Evolutionary conservation across 2,888 invertebrate genomes (phyloP).

Genomic region (Caenorhabditis virilis): DNA sequence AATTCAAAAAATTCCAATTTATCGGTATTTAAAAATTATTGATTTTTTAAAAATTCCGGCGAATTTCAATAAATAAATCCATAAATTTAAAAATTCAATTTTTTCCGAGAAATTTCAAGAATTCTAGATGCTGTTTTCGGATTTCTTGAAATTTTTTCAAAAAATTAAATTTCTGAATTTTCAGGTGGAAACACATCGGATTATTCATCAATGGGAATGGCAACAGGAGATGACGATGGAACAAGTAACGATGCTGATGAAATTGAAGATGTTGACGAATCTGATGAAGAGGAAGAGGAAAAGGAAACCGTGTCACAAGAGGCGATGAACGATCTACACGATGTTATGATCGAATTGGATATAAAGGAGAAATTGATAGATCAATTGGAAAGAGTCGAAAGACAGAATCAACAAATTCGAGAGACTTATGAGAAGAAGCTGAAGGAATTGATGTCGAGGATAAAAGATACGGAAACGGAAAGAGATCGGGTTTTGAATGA

Average conservation of each 20-base stretch:
- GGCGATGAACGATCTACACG: conserved; percentile 78
- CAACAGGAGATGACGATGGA: conserved; percentile 45
- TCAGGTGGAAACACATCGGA: conserved; percentile 39
- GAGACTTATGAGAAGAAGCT: conserved; percentile 56
- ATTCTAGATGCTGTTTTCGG: no score
- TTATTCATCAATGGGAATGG: conserved; percentile 41
- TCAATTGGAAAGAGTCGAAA: conserved; percentile 86
- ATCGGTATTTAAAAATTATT: no score
- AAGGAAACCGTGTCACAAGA: conserved; percentile 70
- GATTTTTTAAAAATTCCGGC: no score
- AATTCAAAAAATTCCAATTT: no score
- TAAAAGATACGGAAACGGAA: conserved; percentile 55
- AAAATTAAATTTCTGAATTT: conserved; percentile 4
- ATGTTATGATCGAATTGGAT: conserved; percentile 88
- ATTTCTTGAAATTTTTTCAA: no score
- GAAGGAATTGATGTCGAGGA: conserved; percentile 44
- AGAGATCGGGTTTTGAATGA: conserved; percentile 54
- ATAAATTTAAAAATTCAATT: no score
- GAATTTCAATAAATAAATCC: no score
- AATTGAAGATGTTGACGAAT: conserved; percentile 25
- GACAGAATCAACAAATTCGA: conserved; percentile 78
- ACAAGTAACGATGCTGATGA: conserved; percentile 61
- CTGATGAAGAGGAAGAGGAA: conserved; percentile 68
- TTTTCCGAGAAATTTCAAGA: no score
- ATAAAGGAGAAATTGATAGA: conserved; percentile 92